phyloP scores from a whole-genome alignment of 2,797 vertebrate species.

The Agapornis canus region DNA sequence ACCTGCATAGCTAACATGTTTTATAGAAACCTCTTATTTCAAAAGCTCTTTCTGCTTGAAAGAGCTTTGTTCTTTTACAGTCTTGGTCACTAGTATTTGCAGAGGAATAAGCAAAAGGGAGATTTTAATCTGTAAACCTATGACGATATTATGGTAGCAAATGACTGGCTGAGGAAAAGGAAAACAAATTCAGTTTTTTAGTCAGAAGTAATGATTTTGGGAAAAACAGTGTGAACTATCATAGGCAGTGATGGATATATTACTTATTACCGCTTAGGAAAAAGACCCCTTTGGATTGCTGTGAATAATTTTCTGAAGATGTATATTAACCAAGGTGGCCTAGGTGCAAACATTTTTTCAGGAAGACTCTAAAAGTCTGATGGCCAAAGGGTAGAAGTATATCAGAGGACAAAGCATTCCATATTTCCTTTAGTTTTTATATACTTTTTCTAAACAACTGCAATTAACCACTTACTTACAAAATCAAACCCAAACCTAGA shows the following conservation, averaged over 20 bases:
- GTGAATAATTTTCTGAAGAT: background rate
- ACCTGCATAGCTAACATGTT: background rate
- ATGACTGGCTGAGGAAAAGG: background rate
- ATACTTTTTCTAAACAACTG: background rate
- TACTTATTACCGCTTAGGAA: background rate
- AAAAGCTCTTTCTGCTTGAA: background rate
- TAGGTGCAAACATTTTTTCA: background rate
- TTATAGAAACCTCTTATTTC: background rate
- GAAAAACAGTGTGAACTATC: background rate
- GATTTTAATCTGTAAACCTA: background rate
- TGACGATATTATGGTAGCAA: background rate
- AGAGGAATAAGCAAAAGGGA: background rate
- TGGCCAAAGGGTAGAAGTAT: background rate
- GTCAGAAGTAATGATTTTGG: background rate
- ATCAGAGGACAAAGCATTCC: background rate
- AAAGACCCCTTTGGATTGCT: background rate
- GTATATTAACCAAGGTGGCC: background rate
- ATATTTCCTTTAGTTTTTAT: background rate
- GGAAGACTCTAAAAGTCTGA: background rate
- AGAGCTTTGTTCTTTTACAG: background rate
- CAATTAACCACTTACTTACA: background rate
- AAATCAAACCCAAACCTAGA: background rate
- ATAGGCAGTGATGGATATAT: background rate
- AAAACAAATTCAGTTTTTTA: background rate
- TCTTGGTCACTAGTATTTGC: background rate